Evolutionary conservation across 2,113 vertebrate species (phyloP), one percentile per base, ranked within the genome.

Genomic region (Scomber japonicus): DNA sequence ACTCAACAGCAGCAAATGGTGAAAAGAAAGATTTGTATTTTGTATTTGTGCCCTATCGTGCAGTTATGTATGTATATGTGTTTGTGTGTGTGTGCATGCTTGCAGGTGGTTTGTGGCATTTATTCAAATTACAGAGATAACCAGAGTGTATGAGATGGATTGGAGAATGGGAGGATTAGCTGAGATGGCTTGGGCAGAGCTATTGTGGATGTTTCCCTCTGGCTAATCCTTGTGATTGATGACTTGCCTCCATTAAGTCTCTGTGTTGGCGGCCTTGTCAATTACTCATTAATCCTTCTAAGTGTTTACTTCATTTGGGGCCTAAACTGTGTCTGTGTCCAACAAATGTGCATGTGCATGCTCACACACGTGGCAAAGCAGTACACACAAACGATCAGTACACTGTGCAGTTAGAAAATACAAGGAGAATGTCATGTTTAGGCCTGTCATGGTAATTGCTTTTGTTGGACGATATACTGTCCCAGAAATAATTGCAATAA

Each of bases 151-250:
- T 40, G 74, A 13, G 70, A 85, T 75, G 79, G 74, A 78, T 71
- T 55, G 63, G 68, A 17, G 54, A 75, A 69, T 45, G 69, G 63
- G 24, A 35, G 81, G 88, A 86, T 89, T 89, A 92, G 72, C 6
- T 0, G 31, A 67, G 49, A 77, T 70, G 73, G 48, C 15, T 86
- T 59, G 73, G 35, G 71, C 35, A 46, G 61, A 62, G 75, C 56
- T 3, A 67, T 78, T 73, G 87, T 75, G 77, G 72, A 83, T 90
- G 75, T 85, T 87, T 83, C 84, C 75, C 82, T 88, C 51, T 50
- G 17, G 60, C 80, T 91, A 88, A 93, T 89, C 83, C 78, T 59
- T 72, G 84, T 88, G 88, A 91, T 90, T 92, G 83, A 90, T 89
- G 85, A 87, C 87, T 88, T 46, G 71, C 61, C 70, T 92, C 77